Conservation (phyloP, 2,888 invertebrate genomes). For the Resseliella maxima region DNA sequence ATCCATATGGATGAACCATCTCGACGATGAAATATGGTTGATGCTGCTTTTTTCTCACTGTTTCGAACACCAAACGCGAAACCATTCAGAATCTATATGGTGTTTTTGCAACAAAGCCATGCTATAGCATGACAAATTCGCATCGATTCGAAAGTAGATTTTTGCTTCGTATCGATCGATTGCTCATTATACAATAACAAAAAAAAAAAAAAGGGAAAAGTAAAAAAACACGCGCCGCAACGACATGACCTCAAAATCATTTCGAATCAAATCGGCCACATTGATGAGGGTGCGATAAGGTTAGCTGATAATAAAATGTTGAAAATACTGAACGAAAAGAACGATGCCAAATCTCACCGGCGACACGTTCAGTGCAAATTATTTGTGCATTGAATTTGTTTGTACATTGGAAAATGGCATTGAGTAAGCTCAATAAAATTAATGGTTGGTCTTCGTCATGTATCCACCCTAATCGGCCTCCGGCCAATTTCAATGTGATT, state of each 20-base stretch:
- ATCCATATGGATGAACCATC: constrained; percentile 46
- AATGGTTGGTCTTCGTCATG: constrained; percentile 43
- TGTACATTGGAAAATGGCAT: not conserved
- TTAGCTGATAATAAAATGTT: not conserved
- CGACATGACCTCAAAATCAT: constrained; percentile 47
- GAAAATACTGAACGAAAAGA: not conserved
- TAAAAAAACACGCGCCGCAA: not conserved
- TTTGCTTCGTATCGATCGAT: constrained; percentile 16
- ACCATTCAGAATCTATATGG: not conserved
- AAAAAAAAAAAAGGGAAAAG: no score
- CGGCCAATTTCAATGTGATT: constrained; percentile 49
- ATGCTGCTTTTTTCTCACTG: not conserved
- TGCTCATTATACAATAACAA: constrained; percentile 49
- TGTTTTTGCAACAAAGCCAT: constrained; percentile 4
- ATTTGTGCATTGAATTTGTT: not conserved
- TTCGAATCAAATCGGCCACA: not conserved
- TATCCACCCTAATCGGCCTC: constrained; percentile 46
- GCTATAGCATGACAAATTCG: constrained; percentile 18
- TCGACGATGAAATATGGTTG: not conserved
- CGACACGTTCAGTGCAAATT: not conserved
- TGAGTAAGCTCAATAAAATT: constrained; percentile 41
- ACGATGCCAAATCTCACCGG: not conserved
- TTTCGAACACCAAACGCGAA: not conserved
- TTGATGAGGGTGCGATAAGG: constrained; percentile 53
- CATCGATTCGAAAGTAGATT: constrained; percentile 3